Base-by-base conservation (phyloP, 2,888 invertebrate genomes). In the Willowsia nigromaculata region DNA sequence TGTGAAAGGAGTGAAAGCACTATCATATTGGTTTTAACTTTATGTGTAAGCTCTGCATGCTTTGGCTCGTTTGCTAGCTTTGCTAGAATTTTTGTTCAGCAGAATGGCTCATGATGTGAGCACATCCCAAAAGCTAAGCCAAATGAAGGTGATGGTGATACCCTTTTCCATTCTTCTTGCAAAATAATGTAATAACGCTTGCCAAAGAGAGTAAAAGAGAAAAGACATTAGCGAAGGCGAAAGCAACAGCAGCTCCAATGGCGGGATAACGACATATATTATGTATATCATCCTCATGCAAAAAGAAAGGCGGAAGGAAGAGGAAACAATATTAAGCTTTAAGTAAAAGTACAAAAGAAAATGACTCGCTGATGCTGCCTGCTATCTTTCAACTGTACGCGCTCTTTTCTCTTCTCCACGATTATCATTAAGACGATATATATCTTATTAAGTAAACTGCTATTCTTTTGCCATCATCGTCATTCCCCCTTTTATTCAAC, bases 281-380 rank as follows among this genome's bases (percentile, higher is more conserved):
- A 76, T 76, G 76, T 30, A 76, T 76, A 27, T 18, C 30, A 76
- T 50, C 80, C 59, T 25, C 25, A 85, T 76, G 53, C 43, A 18
- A 43, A 25, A 6, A 59, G 25, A 53, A 6, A 37, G 3, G 25
- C 25, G 1, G 18, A 68, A 18, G 40, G 13, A 80, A 18, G 47
- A 47, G 37, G 87, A 87, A 81, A 50, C 81, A 53, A 59, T 81
- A 87, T 81, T 81, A 81, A 56, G 65, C 30, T 81, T 87, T 56
- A 86, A 85, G 59, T 85, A 85, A 78, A 85, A 81, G 68, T 47
- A 62, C 33, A 87, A 87, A 78, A 62, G 87, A 80, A 68, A 81
- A 81, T 87, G 87, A 56, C 56, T 80, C 37, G 18, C 56, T 80
- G 33, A 76, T 76, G 50, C 53, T 7, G 25, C 65, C 27, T 47